Conservation (phyloP, 2,888 invertebrate genomes). For the Unio pictorum region DNA sequence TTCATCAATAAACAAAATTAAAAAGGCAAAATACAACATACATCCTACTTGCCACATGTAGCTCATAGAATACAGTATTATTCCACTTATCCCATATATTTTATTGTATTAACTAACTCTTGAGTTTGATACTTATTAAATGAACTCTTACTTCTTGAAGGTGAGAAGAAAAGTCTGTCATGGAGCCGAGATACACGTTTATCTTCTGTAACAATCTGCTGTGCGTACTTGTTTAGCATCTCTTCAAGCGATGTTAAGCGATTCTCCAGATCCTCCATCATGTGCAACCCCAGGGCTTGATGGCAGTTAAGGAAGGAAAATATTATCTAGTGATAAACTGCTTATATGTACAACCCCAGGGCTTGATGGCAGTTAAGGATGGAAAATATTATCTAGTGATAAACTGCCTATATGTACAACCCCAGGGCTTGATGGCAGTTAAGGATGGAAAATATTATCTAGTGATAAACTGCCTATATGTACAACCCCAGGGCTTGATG, state of each 20-base stretch:
- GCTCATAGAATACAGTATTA: background rate
- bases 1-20: too few species aligned
- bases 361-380: too few species aligned
- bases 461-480: too few species aligned
- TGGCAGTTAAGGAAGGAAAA: too few species aligned
- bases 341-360: too few species aligned
- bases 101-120: background rate
- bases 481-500: too few species aligned
- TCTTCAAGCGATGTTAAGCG: conserved; percentile 51
- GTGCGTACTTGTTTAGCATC: conserved; percentile 55
- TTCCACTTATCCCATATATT: background rate
- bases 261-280: conserved; percentile 56
- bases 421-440: too few species aligned
- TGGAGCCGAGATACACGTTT: conserved; percentile 42
- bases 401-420: too few species aligned
- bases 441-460: too few species aligned
- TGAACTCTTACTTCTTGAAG: conserved; percentile 49
- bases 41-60: background rate
- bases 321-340: too few species aligned
- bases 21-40: too few species aligned
- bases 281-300: conserved; percentile 40
- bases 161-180: conserved; percentile 56
- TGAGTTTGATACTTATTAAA: background rate
- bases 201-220: conserved; percentile 56
- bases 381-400: too few species aligned